Evolutionary conservation across 2,113 vertebrate species (phyloP).

Genomic region (Oreochromis niloticus): DNA sequence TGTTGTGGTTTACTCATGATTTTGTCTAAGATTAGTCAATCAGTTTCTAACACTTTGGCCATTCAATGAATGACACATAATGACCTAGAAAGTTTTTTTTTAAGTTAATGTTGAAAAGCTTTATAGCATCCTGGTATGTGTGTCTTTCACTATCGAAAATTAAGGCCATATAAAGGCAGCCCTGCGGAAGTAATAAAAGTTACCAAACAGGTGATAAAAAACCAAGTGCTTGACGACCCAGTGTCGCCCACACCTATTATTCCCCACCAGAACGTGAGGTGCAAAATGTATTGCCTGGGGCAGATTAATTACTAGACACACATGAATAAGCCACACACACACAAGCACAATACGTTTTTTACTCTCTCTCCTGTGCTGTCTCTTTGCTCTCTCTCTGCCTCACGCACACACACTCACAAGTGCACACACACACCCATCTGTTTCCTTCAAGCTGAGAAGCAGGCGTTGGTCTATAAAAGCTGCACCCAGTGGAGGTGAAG

Average conservation of each 20-base stretch:
- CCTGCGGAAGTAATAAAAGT: conserved; percentile 15
- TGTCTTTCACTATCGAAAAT: not conserved
- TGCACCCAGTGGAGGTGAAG: conserved; percentile 43
- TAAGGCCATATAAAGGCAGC: not conserved
- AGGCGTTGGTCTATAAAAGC: conserved; percentile 64
- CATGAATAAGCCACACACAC: not conserved
- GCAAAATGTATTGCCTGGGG: conserved; percentile 25
- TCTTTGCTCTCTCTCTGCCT: not conserved
- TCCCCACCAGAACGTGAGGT: not conserved
- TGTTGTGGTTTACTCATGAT: not conserved
- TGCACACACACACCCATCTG: conserved; percentile 4
- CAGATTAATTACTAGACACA: conserved; percentile 22
- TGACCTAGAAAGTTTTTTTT: not conserved
- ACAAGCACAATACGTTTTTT: not conserved
- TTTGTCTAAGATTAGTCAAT: not conserved
- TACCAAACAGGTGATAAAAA: not conserved
- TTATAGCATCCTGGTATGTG: not conserved
- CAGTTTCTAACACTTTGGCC: not conserved
- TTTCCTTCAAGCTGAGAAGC: conserved; percentile 10
- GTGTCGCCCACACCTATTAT: not conserved
- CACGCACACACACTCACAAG: not conserved
- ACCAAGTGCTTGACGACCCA: not conserved
- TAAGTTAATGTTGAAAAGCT: not conserved
- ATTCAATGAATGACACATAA: not conserved
- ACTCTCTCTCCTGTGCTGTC: not conserved